Evolutionary conservation across 2,888 invertebrate genomes (phyloP).

Genomic region (Hermaeophaga mercurialis): DNA sequence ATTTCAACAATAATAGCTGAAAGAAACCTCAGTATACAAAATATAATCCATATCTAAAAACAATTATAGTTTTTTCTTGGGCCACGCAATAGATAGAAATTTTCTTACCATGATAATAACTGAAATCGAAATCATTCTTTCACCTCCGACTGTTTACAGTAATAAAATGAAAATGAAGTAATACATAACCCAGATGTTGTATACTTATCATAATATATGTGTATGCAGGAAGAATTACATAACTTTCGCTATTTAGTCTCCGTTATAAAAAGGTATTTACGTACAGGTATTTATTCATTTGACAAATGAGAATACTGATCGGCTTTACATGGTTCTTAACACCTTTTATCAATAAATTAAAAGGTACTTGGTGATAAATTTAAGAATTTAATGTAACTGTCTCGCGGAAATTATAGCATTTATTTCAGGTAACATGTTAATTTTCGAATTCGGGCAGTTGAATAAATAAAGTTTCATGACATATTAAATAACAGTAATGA

Average conservation of each 20-base stretch:
- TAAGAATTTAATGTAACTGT: neutral
- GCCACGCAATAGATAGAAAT: too few species aligned
- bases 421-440: too few species aligned
- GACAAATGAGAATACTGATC: conserved; percentile 14
- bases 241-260: conserved; percentile 22
- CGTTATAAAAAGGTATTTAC: conserved; percentile 3
- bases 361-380: conserved; percentile 9
- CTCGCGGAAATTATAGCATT: neutral
- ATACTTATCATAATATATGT: conserved; percentile 13
- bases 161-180: conserved; percentile 18
- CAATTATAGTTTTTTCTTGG: too few species aligned
- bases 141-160: neutral
- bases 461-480: too few species aligned
- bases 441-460: too few species aligned
- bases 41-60: too few species aligned
- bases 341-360: conserved; percentile 27
- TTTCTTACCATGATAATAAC: neutral
- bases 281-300: conserved; percentile 10
- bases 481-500: too few species aligned
- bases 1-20: too few species aligned
- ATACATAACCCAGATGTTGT: conserved; percentile 25
- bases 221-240: conserved; percentile 26
- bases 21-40: too few species aligned
- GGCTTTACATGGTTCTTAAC: conserved; percentile 19
- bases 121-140: neutral